Conservation (phyloP, 1,140 invertebrate genomes). For the Meteorus sp. region DNA sequence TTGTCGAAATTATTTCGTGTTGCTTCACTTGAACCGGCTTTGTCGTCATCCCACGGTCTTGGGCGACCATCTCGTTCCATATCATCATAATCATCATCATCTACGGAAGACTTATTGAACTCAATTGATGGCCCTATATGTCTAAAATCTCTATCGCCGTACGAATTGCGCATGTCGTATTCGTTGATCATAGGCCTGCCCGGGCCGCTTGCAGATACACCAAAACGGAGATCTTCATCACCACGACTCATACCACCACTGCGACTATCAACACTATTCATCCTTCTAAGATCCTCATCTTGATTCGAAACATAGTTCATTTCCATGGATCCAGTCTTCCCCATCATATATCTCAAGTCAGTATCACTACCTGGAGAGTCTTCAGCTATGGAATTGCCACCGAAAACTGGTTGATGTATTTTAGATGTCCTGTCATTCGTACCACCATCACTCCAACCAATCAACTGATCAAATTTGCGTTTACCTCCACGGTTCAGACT, state of each 20-base stretch:
- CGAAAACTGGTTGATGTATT: constrained; percentile 48
- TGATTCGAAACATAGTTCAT: constrained; percentile 19
- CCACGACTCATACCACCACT: constrained; percentile 25
- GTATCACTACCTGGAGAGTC: constrained; percentile 46
- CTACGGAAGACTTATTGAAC: constrained; percentile 35
- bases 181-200: constrained; percentile 35
- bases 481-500: constrained; percentile 53
- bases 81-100: constrained; percentile 37
- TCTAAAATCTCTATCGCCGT: constrained; percentile 41
- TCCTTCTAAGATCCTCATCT: constrained; percentile 37
- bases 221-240: constrained; percentile 39
- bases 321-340: constrained; percentile 26
- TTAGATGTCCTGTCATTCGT: constrained; percentile 41
- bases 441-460: constrained; percentile 50
- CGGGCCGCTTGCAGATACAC: constrained; percentile 30
- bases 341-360: constrained; percentile 39
- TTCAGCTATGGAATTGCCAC: constrained; percentile 41
- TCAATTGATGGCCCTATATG: constrained; percentile 22
- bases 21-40: constrained; percentile 25
- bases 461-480: constrained; percentile 54
- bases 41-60: constrained; percentile 44
- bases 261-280: constrained; percentile 28
- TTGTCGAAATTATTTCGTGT: constrained; percentile 41
- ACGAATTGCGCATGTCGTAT: constrained; percentile 37
- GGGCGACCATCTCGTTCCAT: constrained; percentile 37